Evolutionary conservation across 1,140 invertebrate species (phyloP).

Genomic region (Harlomillsia oculata): DNA sequence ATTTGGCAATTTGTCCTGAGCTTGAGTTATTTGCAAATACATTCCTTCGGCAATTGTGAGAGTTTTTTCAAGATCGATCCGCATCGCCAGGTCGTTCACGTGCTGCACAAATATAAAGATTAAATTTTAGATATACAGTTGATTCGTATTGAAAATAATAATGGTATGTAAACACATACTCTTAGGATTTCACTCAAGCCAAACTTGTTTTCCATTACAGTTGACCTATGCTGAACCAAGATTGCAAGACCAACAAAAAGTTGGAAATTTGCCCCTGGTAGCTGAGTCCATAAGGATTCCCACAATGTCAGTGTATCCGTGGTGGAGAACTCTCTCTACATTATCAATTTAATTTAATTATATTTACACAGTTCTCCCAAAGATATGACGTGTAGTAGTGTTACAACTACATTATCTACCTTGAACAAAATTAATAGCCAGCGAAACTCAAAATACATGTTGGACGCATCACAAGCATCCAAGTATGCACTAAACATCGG

Average conservation of each 20-base stretch:
- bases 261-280: conserved; percentile 47
- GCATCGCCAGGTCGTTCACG: conserved; percentile 51
- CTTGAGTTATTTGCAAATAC: conserved; percentile 41
- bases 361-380: background rate
- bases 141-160: background rate
- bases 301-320: conserved; percentile 57
- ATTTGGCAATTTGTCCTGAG: conserved; percentile 30
- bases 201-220: conserved; percentile 55
- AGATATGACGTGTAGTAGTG: background rate
- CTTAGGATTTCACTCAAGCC: conserved; percentile 58
- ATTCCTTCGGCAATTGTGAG: conserved; percentile 50
- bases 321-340: conserved; percentile 57
- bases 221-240: conserved; percentile 49
- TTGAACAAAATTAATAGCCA: conserved; percentile 79
- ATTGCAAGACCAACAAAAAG: conserved; percentile 53
- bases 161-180: conserved; percentile 38
- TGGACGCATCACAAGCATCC: conserved; percentile 82
- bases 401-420: conserved; percentile 5
- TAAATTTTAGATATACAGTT: background rate
- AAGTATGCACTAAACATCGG: conserved; percentile 77
- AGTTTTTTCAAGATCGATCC: conserved; percentile 47
- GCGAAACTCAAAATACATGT: conserved; percentile 98
- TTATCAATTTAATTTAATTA: conserved; percentile 11
- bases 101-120: conserved; percentile 44
- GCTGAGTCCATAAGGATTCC: conserved; percentile 49